A percentile compares a stretch with the other conserved stretches of the same genome.
These are phyloP conservation scores for Bovichtus variegatus DNA, from an alignment of 2,797 vertebrate species.

Conservation along the genomic window DNA sequence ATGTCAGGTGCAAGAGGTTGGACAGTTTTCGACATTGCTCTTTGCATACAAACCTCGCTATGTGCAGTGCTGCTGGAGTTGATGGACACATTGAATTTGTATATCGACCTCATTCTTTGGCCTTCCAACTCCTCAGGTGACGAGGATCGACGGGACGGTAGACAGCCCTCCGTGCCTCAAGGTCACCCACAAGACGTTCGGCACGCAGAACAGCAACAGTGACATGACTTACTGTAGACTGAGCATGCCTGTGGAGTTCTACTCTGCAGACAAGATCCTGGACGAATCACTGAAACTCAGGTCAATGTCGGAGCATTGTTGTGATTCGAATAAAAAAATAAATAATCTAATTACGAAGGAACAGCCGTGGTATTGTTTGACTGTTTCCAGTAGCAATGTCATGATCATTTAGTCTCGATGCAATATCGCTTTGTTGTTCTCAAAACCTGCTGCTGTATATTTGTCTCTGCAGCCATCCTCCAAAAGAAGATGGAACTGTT, in stretches of 20 bases:
- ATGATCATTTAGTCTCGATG: background rate
- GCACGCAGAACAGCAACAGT: slow-evolving; percentile 95
- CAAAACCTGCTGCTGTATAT: slow-evolving; percentile 11
- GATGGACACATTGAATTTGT: background rate
- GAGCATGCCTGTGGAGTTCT: slow-evolving; percentile 97
- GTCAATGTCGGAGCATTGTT: slow-evolving; percentile 62
- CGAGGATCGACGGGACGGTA: slow-evolving; percentile 94
- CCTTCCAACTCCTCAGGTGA: slow-evolving; percentile 83
- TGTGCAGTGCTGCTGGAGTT: background rate
- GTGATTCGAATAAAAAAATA: background rate
- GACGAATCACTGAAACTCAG: slow-evolving; percentile 90
- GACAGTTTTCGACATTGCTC: background rate
- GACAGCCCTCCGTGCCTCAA: slow-evolving; percentile 97
- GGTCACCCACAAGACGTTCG: slow-evolving; percentile 97
- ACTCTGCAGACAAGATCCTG: slow-evolving; percentile 79
- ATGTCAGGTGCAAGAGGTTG: no score
- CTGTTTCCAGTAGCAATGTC: background rate
- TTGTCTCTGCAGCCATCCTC: slow-evolving; percentile 70
- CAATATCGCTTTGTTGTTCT: slow-evolving; percentile 1
- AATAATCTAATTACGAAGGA: background rate
- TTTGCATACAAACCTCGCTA: background rate
- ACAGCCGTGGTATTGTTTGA: background rate
- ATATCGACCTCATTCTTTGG: background rate
- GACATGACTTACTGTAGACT: slow-evolving; percentile 95
- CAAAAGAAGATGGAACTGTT: slow-evolving; percentile 80